Base-by-base conservation (phyloP, 2,797 vertebrate species). In the Limosa lapponica region DNA sequence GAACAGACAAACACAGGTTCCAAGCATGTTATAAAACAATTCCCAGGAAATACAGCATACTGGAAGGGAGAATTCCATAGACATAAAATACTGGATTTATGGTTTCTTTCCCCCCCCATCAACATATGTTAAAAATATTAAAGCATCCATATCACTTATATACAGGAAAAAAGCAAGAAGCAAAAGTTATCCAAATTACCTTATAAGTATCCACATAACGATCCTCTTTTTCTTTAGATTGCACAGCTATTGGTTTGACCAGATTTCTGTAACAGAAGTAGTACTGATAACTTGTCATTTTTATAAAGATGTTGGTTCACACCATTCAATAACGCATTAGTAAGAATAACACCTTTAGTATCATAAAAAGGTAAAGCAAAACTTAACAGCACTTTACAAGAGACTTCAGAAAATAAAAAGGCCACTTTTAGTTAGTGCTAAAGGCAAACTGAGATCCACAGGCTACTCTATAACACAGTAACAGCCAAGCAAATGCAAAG, bases 201-300 rank as follows among this genome's bases (percentile, higher is more conserved):
- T 98, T 99, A 73, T 99, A 99, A 82, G 99, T 99, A 95, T 99
- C 99, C 94, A 99, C 99, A 17, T 99, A 99, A 54, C 99, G 99
- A 95, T 99, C 99, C 89, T 99, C 99, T 94, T 99, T 99, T 96
- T 99, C 99, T 97, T 99, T 99, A 19, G 99, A 99, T 93, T 99
- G 99, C 64, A 99, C 99, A 22, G 99, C 99, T 36, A 99, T 99
- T 51, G 99, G 99, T 96, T 99, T 99, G 95, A 95, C 98, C 81
- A 99, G 98, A 93, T 99, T 99, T 97, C 99, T 99, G 97, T 67
- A 93, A 82, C 44, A 91, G 59, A 86, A 96, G 15, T 36, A 92
- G 46, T 34, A 87, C 24, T 46, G n/a, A 19, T 69, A 58, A 9
- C 37, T 90, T 83, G 28, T 82, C 69, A 82, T 51, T 94, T 89